A percentile compares a stretch with the other conserved stretches of the same genome.
phyloP scores from a whole-genome alignment of 2,797 vertebrate species.

The Neopelma chrysocephalum region DNA sequence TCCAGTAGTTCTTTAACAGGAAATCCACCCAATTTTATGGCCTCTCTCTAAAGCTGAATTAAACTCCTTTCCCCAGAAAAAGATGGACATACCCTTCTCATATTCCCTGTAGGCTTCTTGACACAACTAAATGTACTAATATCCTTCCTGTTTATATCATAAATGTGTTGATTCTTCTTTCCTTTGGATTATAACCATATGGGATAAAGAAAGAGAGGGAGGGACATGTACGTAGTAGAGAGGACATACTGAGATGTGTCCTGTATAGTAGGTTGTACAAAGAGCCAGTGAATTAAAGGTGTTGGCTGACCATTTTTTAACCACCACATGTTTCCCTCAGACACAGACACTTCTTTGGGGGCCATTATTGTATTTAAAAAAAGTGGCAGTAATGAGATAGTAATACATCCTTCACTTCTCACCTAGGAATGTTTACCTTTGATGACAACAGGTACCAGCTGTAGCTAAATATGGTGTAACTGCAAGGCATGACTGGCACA shows the following conservation, averaged over 20 bases:
- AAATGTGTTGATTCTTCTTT: background rate
- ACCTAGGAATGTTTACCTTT: background rate
- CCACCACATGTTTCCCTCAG: background rate
- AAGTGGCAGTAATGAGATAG: background rate
- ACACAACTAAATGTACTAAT: background rate
- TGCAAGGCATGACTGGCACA: background rate
- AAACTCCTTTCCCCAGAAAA: background rate
- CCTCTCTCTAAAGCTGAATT: background rate
- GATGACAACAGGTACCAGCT: constrained; percentile 13
- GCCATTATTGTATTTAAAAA: background rate
- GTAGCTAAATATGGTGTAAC: background rate
- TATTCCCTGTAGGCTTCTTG: background rate
- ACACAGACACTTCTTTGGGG: background rate
- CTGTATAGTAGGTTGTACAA: background rate
- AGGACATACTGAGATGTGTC: background rate
- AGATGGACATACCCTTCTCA: background rate
- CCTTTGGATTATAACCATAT: background rate
- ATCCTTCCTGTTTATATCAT: background rate
- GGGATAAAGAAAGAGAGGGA: background rate
- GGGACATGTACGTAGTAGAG: background rate
- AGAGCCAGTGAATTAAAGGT: background rate
- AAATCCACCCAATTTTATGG: background rate
- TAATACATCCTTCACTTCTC: background rate
- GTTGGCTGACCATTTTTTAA: background rate
- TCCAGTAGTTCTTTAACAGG: background rate